Conservation (phyloP, 2,797 vertebrate species). For the Acipenser oxyrinchus region DNA sequence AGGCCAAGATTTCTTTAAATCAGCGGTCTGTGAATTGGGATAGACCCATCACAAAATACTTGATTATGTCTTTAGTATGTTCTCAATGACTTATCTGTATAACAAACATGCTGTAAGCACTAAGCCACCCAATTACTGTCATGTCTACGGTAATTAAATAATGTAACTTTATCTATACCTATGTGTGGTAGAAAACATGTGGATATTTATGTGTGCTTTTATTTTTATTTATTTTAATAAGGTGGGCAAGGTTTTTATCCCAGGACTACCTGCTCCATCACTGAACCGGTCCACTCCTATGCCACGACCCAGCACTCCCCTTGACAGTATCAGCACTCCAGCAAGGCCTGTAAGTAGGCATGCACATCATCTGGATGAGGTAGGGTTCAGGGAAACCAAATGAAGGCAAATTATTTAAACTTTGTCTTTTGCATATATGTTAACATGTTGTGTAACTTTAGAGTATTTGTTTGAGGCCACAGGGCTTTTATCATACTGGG, state of each 20-base stretch:
- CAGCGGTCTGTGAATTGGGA: too few relatives aligned
- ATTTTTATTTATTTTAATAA: constrained; percentile 28
- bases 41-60: too few relatives aligned
- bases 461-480: neutral
- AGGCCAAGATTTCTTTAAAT: too few relatives aligned
- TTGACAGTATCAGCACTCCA: constrained; percentile 77
- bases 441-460: neutral
- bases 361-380: constrained; percentile 79
- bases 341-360: constrained; percentile 68
- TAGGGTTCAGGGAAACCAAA: constrained; percentile 35
- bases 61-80: too few relatives aligned
- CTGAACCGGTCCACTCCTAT: constrained; percentile 67
- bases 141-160: too few relatives aligned
- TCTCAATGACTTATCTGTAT: too few relatives aligned
- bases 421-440: neutral
- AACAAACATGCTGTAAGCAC: too few relatives aligned
- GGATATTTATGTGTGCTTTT: too few relatives aligned
- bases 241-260: constrained; percentile 94
- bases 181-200: too few relatives aligned
- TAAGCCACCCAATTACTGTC: too few relatives aligned
- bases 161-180: too few relatives aligned
- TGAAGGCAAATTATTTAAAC: neutral
- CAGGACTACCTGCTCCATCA: constrained; percentile 71
- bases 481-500: neutral
- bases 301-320: constrained; percentile 61